These are phyloP conservation scores for Lates japonicus DNA, from an alignment of 2,797 vertebrate species.

Conservation along the genomic window DNA sequence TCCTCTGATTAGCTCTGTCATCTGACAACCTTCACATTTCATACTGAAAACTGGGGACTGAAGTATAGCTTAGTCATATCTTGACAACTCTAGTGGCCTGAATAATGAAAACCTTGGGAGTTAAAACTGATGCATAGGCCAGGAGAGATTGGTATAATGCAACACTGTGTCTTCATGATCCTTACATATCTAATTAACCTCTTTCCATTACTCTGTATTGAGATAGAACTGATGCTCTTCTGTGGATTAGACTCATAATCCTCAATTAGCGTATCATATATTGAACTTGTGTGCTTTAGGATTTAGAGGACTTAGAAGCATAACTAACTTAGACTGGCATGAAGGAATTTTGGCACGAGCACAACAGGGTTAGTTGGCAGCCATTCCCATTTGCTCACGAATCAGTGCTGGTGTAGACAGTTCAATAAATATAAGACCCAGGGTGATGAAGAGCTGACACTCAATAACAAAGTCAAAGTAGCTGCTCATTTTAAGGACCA, in stretches of 20 bases:
- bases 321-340: conserved; percentile 54
- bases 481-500: neutral
- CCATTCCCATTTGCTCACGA: conserved; percentile 10
- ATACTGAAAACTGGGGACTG: neutral
- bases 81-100: neutral
- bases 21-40: neutral
- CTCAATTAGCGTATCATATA: conserved; percentile 56
- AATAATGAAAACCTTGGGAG: conserved; percentile 1
- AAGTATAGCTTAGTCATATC: neutral
- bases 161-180: conserved; percentile 4
- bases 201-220: neutral
- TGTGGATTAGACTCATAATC: conserved; percentile 68
- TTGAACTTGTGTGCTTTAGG: conserved; percentile 55
- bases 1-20: neutral
- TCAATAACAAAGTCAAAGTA: conserved; percentile 13
- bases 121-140: neutral
- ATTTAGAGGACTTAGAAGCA: conserved; percentile 50
- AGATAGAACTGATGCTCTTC: conserved; percentile 41
- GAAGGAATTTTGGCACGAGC: conserved; percentile 41
- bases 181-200: conserved; percentile 53
- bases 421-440: conserved; percentile 18
- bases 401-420: conserved; percentile 16
- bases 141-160: conserved; percentile 17
- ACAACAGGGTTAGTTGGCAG: conserved; percentile 31
- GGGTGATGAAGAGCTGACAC: conserved; percentile 15